A percentile compares a stretch with the other conserved stretches of the same genome.
Evolutionary conservation across 2,888 invertebrate genomes (phyloP).

Genomic region (Halictus ligatus): DNA sequence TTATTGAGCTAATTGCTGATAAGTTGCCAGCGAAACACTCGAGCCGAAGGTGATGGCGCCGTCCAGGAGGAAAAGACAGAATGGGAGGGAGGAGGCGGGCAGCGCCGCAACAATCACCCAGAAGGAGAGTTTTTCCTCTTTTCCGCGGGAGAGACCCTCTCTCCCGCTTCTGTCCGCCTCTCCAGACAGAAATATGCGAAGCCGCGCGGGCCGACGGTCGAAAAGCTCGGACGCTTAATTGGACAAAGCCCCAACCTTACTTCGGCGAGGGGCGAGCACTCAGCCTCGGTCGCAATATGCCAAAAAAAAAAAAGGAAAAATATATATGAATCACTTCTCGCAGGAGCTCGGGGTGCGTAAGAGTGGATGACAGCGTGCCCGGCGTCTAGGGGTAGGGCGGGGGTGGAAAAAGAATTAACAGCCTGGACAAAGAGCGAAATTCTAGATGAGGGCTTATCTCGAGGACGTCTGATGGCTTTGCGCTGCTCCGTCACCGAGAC

Average conservation of each 20-base stretch:
- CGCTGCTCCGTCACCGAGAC: constrained; percentile 6
- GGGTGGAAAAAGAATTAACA: constrained; percentile 67
- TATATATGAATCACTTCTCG: constrained; percentile 78
- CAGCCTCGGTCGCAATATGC: constrained; percentile 80
- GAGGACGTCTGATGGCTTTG: constrained; percentile 46
- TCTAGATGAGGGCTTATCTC: constrained; percentile 53
- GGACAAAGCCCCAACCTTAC: constrained; percentile 83
- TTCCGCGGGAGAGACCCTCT: constrained; percentile 65
- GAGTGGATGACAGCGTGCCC: constrained; percentile 64
- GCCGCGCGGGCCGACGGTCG: constrained; percentile 76
- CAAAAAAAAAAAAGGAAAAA: constrained; percentile 78
- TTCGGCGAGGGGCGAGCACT: constrained; percentile 76
- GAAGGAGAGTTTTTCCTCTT: constrained; percentile 77
- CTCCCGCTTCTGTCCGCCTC: constrained; percentile 68
- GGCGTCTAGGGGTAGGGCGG: constrained; percentile 21
- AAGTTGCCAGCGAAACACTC: constrained; percentile 80
- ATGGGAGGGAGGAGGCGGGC: constrained; percentile 12
- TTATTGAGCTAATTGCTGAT: constrained; percentile 84
- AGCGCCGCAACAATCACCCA: constrained; percentile 69
- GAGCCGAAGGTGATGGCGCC: constrained; percentile 66
- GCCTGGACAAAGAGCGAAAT: constrained; percentile 67
- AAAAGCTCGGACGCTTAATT: constrained; percentile 83
- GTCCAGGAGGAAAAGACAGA: constrained; percentile 41
- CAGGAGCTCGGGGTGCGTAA: constrained; percentile 65
- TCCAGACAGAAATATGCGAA: constrained; percentile 82